Base-by-base conservation (phyloP, 2,888 invertebrate species). In the Mycalesis mineus region DNA sequence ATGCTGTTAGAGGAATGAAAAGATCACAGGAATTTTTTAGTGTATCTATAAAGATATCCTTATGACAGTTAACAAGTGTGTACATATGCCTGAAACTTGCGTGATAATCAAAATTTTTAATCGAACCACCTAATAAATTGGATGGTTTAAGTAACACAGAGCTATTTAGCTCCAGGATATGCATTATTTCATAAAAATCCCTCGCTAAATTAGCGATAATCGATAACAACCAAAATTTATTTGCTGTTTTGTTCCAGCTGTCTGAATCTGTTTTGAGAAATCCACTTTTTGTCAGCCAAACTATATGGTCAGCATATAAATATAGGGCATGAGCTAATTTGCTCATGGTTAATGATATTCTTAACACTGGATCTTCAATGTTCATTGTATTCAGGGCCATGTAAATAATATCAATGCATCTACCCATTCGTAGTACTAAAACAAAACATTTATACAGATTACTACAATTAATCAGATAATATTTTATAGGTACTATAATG, bases 1-100 rank as follows among this genome's bases (percentile, higher is more conserved):
- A 84, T 6, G 95, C 93, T 57, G 95, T 93, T 62, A 97, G 82
- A 0, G 97, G 97, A 74, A 98, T 95, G 69, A 96, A 95, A 56
- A 97, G 80, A 81, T 98, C 97, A 84, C 96, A 96, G 7, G 92
- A 83, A 88, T 98, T 97, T 79, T 96, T 97, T 5, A 96, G 73
- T 0, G 95, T 94, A 82, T 98, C 97, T 63, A 97, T 90, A 57
- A 95, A 90, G 8, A 97, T 88, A 77, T 94, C 93, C 70, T 92
- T 93, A 67, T 82, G 87, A 67, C 84, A 89, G 61, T 71, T 75
- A 6, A 84, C 62, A 41, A 88, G 53, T 58, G 75, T 69, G 58
- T 71, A 82, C 29, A 78, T 58, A 69, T 88, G 77, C 65, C 73
- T 84, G 7, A 80, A 55, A 54, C 72, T 72, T 48, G 70, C 69